Evolutionary conservation across 2,888 invertebrate species (phyloP), one percentile per base, ranked within the genome.

Genomic region (Scelioninae gen. 2): DNA sequence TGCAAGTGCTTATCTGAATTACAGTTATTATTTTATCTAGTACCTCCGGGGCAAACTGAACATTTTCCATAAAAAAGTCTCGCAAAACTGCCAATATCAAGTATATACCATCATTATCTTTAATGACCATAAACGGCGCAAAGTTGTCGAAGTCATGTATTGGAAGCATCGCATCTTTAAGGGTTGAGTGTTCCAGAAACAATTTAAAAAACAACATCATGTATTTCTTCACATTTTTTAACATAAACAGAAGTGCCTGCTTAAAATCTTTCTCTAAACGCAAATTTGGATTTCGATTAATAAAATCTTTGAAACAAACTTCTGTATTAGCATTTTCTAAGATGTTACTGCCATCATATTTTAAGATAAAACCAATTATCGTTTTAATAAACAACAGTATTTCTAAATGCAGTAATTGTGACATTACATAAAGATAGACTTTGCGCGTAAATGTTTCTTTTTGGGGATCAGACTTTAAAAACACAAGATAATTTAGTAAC

Each of bases 121-220:
- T 75, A 11, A 82, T 81, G 11, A 52, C 75, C 77, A 84, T 70
- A 19, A 85, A 76, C 0, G 82, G 77, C 4, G 77, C 71, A 5
- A 85, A 50, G 1, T 80, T 35, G 7, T 77, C 64, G 7, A 83
- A 53, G 65, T 83, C 80, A 3, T 78, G 65, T 10, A 81, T 74
- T 4, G 79, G 71, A 2, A 83, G 76, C 77, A 82, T 78, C 0
- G 79, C 60, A 41, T 53, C 31, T 15, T 31, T 43, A 33, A 80
- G 85, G 0, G 76, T 67, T 0, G 73, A 22, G 53, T 79, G 75
- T 2, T 84, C 84, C 13, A 84, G 78, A 2, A 78, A 64, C 16
- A 82, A 80, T 76, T 80, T 81, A 0, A 84, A 13, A 0, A 85
- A 75, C 22, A 79, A 78, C 4, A 67, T 76, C 15, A 84, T n/a